These are phyloP conservation scores for Aplodontia rufa DNA, from an alignment of 2,113 vertebrate genomes.

Conservation along the genomic window DNA sequence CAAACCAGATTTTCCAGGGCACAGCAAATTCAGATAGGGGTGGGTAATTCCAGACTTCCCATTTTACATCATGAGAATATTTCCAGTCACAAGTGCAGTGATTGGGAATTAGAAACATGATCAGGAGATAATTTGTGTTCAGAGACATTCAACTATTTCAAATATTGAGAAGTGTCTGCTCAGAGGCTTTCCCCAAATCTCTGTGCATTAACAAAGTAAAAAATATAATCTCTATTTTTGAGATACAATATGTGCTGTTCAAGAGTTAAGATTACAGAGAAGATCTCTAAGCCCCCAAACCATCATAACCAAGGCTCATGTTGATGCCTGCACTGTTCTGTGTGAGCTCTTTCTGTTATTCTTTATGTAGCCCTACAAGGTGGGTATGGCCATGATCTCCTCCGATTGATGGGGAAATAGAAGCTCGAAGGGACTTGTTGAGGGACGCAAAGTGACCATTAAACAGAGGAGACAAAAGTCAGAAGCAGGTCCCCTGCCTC, in stretches of 20 bases:
- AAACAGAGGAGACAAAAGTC: background rate
- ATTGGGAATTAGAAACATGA: background rate
- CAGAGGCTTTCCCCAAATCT: background rate
- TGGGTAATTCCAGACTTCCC: background rate
- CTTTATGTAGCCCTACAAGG: background rate
- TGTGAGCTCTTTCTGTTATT: background rate
- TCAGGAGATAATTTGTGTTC: background rate
- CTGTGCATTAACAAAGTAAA: background rate
- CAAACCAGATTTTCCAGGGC: background rate
- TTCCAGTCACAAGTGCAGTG: background rate
- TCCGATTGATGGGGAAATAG: background rate
- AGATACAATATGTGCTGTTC: background rate
- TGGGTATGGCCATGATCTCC: no score
- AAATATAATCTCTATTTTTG: background rate
- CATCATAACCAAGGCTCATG: background rate
- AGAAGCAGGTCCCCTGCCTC: background rate
- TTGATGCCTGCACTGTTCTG: background rate
- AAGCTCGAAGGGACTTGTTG: background rate
- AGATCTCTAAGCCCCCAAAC: background rate
- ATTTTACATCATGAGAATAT: background rate
- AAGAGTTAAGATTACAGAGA: background rate
- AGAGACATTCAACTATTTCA: background rate
- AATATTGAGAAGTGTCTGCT: background rate
- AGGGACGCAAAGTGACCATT: background rate
- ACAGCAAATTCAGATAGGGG: background rate